Conservation (phyloP, 1,140 invertebrate species). For the Caerostris extrusa region DNA sequence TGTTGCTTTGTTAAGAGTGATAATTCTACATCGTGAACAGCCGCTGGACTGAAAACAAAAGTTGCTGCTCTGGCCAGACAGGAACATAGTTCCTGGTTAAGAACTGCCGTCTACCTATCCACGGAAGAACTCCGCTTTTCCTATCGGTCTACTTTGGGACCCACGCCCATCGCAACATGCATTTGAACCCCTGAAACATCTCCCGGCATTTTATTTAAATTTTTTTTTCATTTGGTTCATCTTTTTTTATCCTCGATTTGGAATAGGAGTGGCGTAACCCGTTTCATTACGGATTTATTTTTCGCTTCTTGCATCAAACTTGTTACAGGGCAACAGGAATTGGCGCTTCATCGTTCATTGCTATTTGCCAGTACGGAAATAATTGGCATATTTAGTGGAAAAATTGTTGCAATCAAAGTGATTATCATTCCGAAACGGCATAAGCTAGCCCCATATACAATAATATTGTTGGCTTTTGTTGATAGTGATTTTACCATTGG, state of each 20-base stretch:
- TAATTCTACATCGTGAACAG: too few species aligned
- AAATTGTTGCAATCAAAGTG: too few species aligned
- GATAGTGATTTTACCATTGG: too few species aligned
- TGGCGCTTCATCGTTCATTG: not conserved
- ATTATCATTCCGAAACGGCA: too few species aligned
- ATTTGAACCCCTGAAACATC: constrained; percentile 65
- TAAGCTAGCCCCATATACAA: too few species aligned
- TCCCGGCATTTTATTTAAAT: constrained; percentile 65
- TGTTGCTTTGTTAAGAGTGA: too few species aligned
- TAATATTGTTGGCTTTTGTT: too few species aligned
- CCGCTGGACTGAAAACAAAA: too few species aligned
- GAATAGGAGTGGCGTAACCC: constrained; percentile 58
- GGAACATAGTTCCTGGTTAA: constrained; percentile 3
- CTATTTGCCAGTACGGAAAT: too few species aligned
- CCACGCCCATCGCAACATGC: constrained; percentile 56
- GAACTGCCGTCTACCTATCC: not conserved
- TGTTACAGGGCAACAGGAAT: not conserved
- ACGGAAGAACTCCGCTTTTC: constrained; percentile 8
- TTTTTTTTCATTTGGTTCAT: constrained; percentile 25
- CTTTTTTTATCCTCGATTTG: constrained; percentile 22
- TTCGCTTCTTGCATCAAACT: not conserved
- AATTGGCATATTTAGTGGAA: too few species aligned
- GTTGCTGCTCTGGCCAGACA: not conserved
- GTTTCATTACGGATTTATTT: constrained; percentile 33
- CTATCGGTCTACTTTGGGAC: constrained; percentile 19